phyloP scores from a whole-genome alignment of 1,140 invertebrate genomes.

The Lordiphosa collinella region DNA sequence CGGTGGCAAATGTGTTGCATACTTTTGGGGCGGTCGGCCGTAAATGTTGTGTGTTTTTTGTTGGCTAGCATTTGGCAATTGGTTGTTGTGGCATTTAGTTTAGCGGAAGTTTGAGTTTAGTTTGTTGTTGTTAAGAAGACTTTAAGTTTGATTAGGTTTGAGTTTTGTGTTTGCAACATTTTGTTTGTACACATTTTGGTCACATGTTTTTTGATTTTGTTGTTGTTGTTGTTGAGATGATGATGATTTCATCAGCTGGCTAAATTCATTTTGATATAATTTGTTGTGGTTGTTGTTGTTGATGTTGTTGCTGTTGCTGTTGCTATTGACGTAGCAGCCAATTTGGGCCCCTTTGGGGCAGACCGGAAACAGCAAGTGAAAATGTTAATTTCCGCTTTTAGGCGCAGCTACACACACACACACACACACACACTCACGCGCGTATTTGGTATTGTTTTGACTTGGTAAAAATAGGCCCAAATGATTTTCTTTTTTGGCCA shows the following conservation, averaged over 20 bases:
- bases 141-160: slow-evolving; percentile 5
- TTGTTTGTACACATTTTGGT: slow-evolving; percentile 3
- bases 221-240: slow-evolving; percentile 1
- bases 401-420: slow-evolving; percentile 27
- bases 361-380: slow-evolving; percentile 72
- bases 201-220: slow-evolving; percentile 19
- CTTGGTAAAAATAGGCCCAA: slow-evolving; percentile 54
- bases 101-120: too few species aligned
- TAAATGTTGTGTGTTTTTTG: slow-evolving; percentile 2
- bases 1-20: slow-evolving; percentile 24
- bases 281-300: slow-evolving; percentile 1
- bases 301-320: slow-evolving; percentile 13
- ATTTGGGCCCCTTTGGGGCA: slow-evolving; percentile 6
- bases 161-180: slow-evolving; percentile 21
- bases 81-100: slow-evolving; percentile 2
- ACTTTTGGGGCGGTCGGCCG: slow-evolving; percentile 1
- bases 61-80: slow-evolving; percentile 33
- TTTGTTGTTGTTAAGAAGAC: slow-evolving; percentile 13
- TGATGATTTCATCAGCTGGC: too few species aligned
- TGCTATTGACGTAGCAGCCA: neutral
- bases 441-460: slow-evolving; percentile 33
- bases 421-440: slow-evolving; percentile 2
- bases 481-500: slow-evolving; percentile 5
- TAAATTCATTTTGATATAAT: neutral
- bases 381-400: slow-evolving; percentile 71